Base-by-base conservation (phyloP, 2,888 invertebrate genomes). In the Ecliptopera silaceata region DNA sequence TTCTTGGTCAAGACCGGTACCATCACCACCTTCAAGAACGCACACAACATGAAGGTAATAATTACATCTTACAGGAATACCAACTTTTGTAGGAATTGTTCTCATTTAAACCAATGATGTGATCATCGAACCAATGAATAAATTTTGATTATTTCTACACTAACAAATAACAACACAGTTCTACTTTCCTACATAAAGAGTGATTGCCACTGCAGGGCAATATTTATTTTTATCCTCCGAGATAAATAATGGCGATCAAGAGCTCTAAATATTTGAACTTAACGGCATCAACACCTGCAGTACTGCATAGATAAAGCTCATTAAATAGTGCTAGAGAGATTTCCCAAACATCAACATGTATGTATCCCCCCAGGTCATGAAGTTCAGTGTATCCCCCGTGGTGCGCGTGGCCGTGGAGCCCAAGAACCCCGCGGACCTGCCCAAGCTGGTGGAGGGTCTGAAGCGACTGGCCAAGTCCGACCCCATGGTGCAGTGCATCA, bases 401-500 rank as follows among this genome's bases (percentile, higher is more conserved):
- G 99, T 99, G 84, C 96, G 99, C 81, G 98, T 99, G 26, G 99
- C 99, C 73, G 99, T 99, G 1, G 99, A 99, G 91, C 98, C 99
- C 77, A 99, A 98, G 93, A 99, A 99, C 89, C 98, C 99, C 13
- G 97, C 99, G 53, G 99, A 99, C 92, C 93, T 99, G 88, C 99
- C 99, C 71, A 99, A 99, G 92, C 93, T 99, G 76, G 99, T 99
- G 56, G 99, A 99, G 94, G 97, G 99, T 84, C 94, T 99, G 63
- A 99, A 99, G 93, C 98, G 99, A 92, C 93, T 99, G 79, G 98
- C 99, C 81, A 99, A 99, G 91, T 99, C 99, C 55, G 99, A 99
- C 94, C 99, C 99, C 94, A 99, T 99, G 99, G 99, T 99, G 71
- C 97, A 99, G 92, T 99, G 99, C 93, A 97, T 98, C 92, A 98